phyloP scores from a whole-genome alignment of 2,797 vertebrate species.

The Eulemur rubriventer region DNA sequence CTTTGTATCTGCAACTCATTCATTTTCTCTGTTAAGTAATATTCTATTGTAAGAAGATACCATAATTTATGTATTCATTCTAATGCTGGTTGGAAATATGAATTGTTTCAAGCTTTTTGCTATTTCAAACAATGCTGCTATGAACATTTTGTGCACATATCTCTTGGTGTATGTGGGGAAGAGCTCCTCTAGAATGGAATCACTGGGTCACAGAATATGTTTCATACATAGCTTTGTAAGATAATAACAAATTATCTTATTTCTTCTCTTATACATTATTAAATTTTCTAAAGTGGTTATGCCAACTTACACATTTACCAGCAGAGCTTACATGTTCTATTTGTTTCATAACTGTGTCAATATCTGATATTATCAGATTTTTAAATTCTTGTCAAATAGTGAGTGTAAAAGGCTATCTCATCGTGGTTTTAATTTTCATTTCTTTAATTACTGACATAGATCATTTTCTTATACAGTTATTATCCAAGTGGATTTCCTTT shows the following conservation, averaged over 20 bases:
- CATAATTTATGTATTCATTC: background rate
- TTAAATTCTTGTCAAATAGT: background rate
- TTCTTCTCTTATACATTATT: background rate
- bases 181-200: background rate
- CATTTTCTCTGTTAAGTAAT: constrained; percentile 7
- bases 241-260: background rate
- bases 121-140: background rate
- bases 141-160: background rate
- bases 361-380: background rate
- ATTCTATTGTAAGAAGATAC: background rate
- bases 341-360: background rate
- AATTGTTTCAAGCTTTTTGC: background rate
- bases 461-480: background rate
- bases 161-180: background rate
- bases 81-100: background rate
- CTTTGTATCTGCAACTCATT: background rate
- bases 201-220: background rate
- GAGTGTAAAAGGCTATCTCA: background rate
- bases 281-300: background rate
- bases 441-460: background rate
- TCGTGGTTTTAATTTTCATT: background rate
- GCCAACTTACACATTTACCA: background rate
- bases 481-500: background rate
- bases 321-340: background rate
- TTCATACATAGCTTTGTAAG: background rate